A percentile compares a stretch with the other conserved stretches of the same genome.
Conservation (phyloP, 2,888 invertebrate species). For the Ganaspis brasiliensis region DNA sequence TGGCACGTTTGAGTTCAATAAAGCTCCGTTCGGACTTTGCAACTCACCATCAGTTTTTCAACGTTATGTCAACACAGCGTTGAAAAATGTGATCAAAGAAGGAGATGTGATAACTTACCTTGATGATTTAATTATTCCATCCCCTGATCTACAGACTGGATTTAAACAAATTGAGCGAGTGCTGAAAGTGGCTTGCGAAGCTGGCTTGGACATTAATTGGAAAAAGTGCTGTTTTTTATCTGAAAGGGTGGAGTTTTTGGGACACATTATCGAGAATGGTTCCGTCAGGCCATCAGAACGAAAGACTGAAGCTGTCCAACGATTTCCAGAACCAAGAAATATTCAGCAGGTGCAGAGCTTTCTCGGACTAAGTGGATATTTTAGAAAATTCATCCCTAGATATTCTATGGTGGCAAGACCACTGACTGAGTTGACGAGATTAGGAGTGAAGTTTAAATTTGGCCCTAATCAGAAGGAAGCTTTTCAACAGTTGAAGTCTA, state of each 20-base stretch:
- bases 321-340: constrained; percentile 58
- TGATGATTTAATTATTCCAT: constrained; percentile 56
- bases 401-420: constrained; percentile 48
- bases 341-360: constrained; percentile 63
- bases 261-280: constrained; percentile 62
- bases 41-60: constrained; percentile 64
- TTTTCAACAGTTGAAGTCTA: not conserved
- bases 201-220: constrained; percentile 59
- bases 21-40: constrained; percentile 67
- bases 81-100: constrained; percentile 52
- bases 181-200: constrained; percentile 52
- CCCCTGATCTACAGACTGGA: constrained; percentile 46
- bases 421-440: constrained; percentile 38
- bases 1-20: constrained; percentile 65
- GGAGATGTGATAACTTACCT: constrained; percentile 50
- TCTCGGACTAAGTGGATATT: constrained; percentile 49
- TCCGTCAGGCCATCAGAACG: constrained; percentile 46
- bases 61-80: constrained; percentile 56
- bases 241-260: not conserved
- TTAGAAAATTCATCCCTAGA: constrained; percentile 47
- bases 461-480: not conserved
- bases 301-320: not conserved
- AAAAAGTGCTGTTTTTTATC: constrained; percentile 47
- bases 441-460: constrained; percentile 21
- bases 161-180: constrained; percentile 52